These are phyloP conservation scores for Nematopogon swammerdamellus DNA, from an alignment of 2,888 invertebrate species.

Conservation along the genomic window DNA sequence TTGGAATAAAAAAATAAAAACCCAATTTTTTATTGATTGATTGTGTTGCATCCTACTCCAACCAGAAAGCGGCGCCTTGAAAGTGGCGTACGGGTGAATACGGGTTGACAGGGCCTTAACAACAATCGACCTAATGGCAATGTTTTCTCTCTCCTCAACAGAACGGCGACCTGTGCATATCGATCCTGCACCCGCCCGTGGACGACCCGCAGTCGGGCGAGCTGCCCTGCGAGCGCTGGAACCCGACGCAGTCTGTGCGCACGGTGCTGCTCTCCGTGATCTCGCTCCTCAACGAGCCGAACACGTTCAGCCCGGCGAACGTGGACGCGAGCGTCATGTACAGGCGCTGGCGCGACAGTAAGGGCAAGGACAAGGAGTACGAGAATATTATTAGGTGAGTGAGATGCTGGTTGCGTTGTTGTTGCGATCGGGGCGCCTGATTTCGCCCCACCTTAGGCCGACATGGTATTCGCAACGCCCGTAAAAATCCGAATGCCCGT, in stretches of 20 bases:
- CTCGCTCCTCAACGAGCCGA: slow-evolving; percentile 97
- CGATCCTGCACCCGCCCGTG: slow-evolving; percentile 97
- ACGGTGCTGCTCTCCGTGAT: slow-evolving; percentile 98
- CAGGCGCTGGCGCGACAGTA: slow-evolving; percentile 96
- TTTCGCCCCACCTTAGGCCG: too few species aligned
- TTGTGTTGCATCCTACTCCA: too few species aligned
- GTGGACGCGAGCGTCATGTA: slow-evolving; percentile 99
- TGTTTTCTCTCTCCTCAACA: too few species aligned
- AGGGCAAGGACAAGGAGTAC: slow-evolving; percentile 97
- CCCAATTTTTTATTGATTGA: too few species aligned
- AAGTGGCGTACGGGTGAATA: too few species aligned
- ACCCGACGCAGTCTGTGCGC: slow-evolving; percentile 99
- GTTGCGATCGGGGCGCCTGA: neutral
- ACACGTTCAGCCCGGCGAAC: slow-evolving; percentile 99
- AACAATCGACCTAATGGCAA: too few species aligned
- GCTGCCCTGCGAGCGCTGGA: slow-evolving; percentile 99
- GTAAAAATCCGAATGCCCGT: too few species aligned
- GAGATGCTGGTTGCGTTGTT: neutral
- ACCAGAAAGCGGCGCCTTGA: too few species aligned
- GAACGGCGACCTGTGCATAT: slow-evolving; percentile 99
- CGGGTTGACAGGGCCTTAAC: too few species aligned
- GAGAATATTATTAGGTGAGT: slow-evolving; percentile 94
- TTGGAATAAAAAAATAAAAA: too few species aligned
- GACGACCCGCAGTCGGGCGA: slow-evolving; percentile 99
- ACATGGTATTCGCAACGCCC: too few species aligned